A percentile compares a stretch with the other conserved stretches of the same genome.
These are phyloP conservation scores for Melieria omissa DNA, from an alignment of 2,888 invertebrate genomes.

Conservation along the genomic window DNA sequence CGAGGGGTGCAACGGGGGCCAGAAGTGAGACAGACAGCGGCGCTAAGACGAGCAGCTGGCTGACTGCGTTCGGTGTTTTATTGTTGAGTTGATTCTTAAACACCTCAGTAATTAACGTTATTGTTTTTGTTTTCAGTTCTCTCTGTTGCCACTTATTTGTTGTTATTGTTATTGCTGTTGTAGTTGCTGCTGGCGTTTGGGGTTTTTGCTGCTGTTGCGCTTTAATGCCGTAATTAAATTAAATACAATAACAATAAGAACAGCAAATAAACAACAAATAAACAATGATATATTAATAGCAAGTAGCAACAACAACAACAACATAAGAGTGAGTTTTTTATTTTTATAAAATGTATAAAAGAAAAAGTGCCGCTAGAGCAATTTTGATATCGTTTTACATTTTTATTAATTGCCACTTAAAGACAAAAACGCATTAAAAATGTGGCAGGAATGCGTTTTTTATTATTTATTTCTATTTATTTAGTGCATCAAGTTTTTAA, in stretches of 20 bases:
- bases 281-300: slow-evolving; percentile 6
- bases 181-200: no score
- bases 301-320: slow-evolving; percentile 4
- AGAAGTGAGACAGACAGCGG: no score
- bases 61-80: no score
- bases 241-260: slow-evolving; percentile 36
- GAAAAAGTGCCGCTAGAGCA: not conserved
- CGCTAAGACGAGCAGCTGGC: no score
- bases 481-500: no score
- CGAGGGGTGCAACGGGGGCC: no score
- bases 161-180: no score
- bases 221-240: slow-evolving; percentile 53
- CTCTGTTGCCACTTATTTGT: not conserved
- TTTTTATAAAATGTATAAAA: not conserved
- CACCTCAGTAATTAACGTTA: slow-evolving; percentile 27
- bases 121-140: slow-evolving; percentile 12
- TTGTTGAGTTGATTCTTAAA: slow-evolving; percentile 19
- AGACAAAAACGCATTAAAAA: no score
- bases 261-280: not conserved
- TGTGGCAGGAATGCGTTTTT: no score
- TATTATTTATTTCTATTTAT: no score
- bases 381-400: slow-evolving; percentile 8
- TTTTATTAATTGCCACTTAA: slow-evolving; percentile 25
- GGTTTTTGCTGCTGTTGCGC: slow-evolving; percentile 22
- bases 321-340: not conserved